A percentile compares a stretch with the other conserved stretches of the same genome.
Evolutionary conservation across 2,113 vertebrate genomes (phyloP).

Genomic region (Labeo rohita): DNA sequence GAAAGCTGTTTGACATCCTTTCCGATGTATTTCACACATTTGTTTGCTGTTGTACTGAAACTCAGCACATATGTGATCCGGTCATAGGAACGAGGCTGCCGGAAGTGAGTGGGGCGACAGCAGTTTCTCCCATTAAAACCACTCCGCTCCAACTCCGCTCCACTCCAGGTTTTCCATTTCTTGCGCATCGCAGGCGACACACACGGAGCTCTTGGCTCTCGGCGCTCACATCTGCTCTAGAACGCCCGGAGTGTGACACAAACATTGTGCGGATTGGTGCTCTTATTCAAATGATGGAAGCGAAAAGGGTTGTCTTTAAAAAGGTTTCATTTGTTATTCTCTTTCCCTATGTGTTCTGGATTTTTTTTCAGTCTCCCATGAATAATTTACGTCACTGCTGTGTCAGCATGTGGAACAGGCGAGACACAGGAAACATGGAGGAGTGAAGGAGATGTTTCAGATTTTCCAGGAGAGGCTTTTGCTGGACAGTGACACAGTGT

Average conservation of each 20-base stretch:
- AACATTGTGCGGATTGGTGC: not conserved
- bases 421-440: not conserved
- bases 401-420: not conserved
- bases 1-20: too few relatives aligned
- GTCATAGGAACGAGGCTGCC: too few relatives aligned
- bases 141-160: too few relatives aligned
- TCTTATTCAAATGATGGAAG: not conserved
- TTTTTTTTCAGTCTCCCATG: not conserved
- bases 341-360: not conserved
- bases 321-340: not conserved
- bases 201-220: too few relatives aligned
- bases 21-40: too few relatives aligned
- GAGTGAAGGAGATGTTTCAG: not conserved
- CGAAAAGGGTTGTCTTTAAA: not conserved
- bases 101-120: too few relatives aligned
- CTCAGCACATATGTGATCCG: too few relatives aligned
- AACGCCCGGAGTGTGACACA: not conserved
- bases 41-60: too few relatives aligned
- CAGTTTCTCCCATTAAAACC: too few relatives aligned
- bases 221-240: not conserved
- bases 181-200: too few relatives aligned
- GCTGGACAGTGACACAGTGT: not conserved
- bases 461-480: conserved; percentile 17
- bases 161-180: not conserved
- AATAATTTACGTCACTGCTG: not conserved